Evolutionary conservation across 2,797 vertebrate species (phyloP).

Genomic region (Pteropus rufus): DNA sequence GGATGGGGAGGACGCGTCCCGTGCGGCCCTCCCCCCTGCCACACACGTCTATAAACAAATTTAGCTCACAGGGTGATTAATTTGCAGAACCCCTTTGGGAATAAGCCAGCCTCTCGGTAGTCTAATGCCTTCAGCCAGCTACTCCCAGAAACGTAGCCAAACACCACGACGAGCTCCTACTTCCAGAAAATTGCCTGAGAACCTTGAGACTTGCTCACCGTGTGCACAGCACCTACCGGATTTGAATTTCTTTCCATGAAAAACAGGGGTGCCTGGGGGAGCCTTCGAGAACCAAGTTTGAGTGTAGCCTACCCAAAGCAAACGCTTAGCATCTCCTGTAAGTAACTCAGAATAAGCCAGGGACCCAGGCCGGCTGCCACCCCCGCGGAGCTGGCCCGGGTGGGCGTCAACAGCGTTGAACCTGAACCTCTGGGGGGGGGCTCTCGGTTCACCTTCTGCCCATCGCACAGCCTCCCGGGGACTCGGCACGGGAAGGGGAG

Average conservation of each 20-base stretch:
- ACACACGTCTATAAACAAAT: slow-evolving; percentile 75
- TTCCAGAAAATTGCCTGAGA: slow-evolving; percentile 33
- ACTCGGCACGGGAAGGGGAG: not conserved
- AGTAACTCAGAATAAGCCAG: not conserved
- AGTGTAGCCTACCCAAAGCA: not conserved
- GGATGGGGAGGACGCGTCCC: slow-evolving; percentile 23
- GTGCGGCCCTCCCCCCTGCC: slow-evolving; percentile 46
- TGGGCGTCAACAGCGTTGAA: not conserved
- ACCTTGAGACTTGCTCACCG: not conserved
- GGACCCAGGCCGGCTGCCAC: no score
- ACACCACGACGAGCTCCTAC: slow-evolving; percentile 51
- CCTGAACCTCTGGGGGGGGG: not conserved
- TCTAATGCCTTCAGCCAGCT: slow-evolving; percentile 71
- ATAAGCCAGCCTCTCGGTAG: slow-evolving; percentile 48
- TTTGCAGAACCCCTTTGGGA: slow-evolving; percentile 69
- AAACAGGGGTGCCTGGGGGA: not conserved
- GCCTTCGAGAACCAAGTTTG: not conserved
- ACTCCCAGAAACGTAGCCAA: slow-evolving; percentile 68
- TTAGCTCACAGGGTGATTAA: slow-evolving; percentile 74
- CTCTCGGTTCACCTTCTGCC: not conserved
- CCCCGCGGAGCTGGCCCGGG: not conserved
- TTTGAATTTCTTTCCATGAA: not conserved
- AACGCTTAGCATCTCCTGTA: not conserved
- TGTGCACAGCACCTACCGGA: not conserved
- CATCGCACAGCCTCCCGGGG: not conserved